These are phyloP conservation scores for Acronicta psi DNA, from an alignment of 2,888 invertebrate genomes.

Conservation along the genomic window DNA sequence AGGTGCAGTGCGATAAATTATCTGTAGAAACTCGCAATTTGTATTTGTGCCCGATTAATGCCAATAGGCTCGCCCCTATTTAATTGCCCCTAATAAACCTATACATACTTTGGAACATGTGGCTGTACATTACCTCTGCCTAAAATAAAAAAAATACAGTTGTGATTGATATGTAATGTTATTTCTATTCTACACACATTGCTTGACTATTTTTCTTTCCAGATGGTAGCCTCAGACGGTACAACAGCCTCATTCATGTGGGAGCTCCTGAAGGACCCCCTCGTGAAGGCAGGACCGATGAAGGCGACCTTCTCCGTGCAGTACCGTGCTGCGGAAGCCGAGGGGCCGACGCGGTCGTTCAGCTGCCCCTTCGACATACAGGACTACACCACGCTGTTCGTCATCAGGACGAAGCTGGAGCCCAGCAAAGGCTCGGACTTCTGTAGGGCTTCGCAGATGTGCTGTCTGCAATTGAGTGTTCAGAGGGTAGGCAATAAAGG, in stretches of 20 bases:
- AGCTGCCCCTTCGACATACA: constrained; percentile 93
- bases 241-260: constrained; percentile 95
- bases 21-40: too few relatives aligned
- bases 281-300: constrained; percentile 88
- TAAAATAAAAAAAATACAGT: too few relatives aligned
- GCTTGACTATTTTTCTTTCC: constrained; percentile 42
- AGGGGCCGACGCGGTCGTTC: constrained; percentile 81
- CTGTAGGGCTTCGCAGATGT: constrained; percentile 96
- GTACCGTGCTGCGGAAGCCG: constrained; percentile 71
- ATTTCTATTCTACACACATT: not conserved
- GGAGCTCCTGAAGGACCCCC: constrained; percentile 92
- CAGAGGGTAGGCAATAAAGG: constrained; percentile 83
- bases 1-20: too few relatives aligned
- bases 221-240: constrained; percentile 92
- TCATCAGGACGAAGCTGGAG: constrained; percentile 93
- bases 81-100: too few relatives aligned
- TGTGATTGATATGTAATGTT: too few relatives aligned
- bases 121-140: too few relatives aligned
- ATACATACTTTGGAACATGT: too few relatives aligned
- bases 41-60: too few relatives aligned
- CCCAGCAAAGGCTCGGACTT: constrained; percentile 94
- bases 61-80: too few relatives aligned
- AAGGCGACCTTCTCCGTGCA: constrained; percentile 81
- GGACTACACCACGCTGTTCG: constrained; percentile 96
- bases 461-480: constrained; percentile 93